Evolutionary conservation across 2,888 invertebrate species (phyloP).

Genomic region (Mesopsocus fuscifrons): DNA sequence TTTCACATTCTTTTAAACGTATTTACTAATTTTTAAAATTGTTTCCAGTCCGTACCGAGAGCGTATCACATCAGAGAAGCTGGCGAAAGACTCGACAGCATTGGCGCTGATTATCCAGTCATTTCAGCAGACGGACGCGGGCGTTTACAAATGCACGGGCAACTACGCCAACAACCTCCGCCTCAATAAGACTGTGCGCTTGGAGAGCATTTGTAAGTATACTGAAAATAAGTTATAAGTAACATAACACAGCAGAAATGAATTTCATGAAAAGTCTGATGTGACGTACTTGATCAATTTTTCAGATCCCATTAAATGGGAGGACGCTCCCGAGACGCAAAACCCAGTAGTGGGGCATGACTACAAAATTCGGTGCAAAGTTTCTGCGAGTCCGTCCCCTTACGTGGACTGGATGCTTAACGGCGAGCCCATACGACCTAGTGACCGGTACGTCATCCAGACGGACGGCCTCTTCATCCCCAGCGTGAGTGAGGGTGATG

Average conservation of each 20-base stretch:
- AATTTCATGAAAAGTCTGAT: no score
- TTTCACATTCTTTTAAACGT: no score
- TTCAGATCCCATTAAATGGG: constrained; percentile 70
- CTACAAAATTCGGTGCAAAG: constrained; percentile 63
- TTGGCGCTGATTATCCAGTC: constrained; percentile 55
- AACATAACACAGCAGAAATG: no score
- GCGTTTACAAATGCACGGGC: constrained; percentile 65
- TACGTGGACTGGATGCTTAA: constrained; percentile 74
- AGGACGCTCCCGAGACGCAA: constrained; percentile 67
- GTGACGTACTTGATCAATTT: constrained; percentile 15
- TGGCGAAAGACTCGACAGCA: no score
- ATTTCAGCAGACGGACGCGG: constrained; percentile 55
- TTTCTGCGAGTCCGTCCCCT: constrained; percentile 66
- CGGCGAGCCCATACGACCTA: constrained; percentile 44
- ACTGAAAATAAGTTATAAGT: no score
- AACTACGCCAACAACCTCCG: constrained; percentile 51
- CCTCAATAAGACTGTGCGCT: constrained; percentile 42
- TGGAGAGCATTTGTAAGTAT: constrained; percentile 50
- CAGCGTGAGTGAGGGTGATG: constrained; percentile 60
- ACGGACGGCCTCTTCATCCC: constrained; percentile 57
- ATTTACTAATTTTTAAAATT: no score
- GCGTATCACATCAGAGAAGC: no score
- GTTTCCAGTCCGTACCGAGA: no score
- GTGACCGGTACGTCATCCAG: constrained; percentile 52
- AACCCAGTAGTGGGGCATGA: constrained; percentile 57